phyloP scores from a whole-genome alignment of 35 echinoderm and acorn worm species.

The Nesometra sesokonis region DNA sequence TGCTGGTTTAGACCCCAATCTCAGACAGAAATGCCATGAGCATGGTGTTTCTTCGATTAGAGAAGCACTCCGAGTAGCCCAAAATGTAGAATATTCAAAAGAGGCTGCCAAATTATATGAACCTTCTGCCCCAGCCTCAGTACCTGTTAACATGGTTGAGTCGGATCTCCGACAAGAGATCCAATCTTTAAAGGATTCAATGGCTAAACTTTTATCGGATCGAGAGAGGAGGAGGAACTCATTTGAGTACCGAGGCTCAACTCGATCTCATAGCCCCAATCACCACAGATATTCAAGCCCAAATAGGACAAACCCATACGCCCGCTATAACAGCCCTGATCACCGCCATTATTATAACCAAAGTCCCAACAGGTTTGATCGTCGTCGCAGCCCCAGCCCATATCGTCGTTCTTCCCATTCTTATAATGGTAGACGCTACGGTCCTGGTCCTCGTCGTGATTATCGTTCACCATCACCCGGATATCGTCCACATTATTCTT shows the following conservation, averaged over 20 bases:
- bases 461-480: background rate
- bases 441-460: background rate
- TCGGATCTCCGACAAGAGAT: background rate
- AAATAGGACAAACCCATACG: background rate
- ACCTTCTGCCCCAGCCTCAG: background rate
- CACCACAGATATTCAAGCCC: background rate
- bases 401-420: background rate
- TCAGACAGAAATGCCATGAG: constrained; percentile 35
- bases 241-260: background rate
- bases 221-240: background rate
- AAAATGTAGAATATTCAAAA: constrained; percentile 2
- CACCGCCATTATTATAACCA: background rate
- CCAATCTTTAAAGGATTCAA: background rate
- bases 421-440: background rate
- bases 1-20: constrained; percentile 4
- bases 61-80: constrained; percentile 10
- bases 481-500: background rate
- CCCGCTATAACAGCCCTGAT: background rate
- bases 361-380: background rate
- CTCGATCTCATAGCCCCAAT: background rate
- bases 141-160: background rate
- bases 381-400: background rate
- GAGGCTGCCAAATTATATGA: background rate
- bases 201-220: background rate
- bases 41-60: constrained; percentile 23